Evolutionary conservation across 2,888 invertebrate species (phyloP).

Genomic region (Apoda limacodes): DNA sequence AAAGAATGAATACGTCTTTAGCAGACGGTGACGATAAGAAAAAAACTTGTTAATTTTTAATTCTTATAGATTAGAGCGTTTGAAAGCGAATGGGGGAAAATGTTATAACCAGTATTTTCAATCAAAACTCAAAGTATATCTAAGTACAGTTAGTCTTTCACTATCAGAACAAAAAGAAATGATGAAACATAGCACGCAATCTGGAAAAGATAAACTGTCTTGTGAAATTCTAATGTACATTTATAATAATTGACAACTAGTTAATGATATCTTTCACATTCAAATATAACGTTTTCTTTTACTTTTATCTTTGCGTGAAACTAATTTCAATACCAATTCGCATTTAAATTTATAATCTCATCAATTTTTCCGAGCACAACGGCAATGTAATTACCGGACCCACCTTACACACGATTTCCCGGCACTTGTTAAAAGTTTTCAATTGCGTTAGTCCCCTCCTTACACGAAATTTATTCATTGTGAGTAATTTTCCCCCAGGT

Average conservation of each 20-base stretch:
- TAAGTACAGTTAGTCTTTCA: too few species aligned
- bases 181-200: too few species aligned
- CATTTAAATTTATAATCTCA: constrained; percentile 58
- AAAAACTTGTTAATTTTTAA: constrained; percentile 58
- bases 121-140: too few species aligned
- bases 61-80: constrained; percentile 29
- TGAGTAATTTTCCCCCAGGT: constrained; percentile 40
- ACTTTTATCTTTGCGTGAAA: too few species aligned
- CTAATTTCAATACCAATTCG: constrained; percentile 50
- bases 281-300: too few species aligned
- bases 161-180: too few species aligned
- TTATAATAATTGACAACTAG: too few species aligned
- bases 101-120: too few species aligned
- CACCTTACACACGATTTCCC: constrained; percentile 68
- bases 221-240: constrained; percentile 9
- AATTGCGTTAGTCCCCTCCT: constrained; percentile 59
- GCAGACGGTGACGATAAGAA: constrained; percentile 46
- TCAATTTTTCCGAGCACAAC: constrained; percentile 54
- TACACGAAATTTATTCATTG: constrained; percentile 68
- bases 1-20: constrained; percentile 63
- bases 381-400: constrained; percentile 53
- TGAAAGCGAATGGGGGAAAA: constrained; percentile 49
- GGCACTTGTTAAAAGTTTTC: constrained; percentile 70
- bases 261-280: too few species aligned
- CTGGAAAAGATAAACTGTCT: too few species aligned